Percentiles rank a stretch among this genome's conserved stretches.
Conservation (phyloP, 2,113 vertebrate species). For the Guaruba guarouba region DNA sequence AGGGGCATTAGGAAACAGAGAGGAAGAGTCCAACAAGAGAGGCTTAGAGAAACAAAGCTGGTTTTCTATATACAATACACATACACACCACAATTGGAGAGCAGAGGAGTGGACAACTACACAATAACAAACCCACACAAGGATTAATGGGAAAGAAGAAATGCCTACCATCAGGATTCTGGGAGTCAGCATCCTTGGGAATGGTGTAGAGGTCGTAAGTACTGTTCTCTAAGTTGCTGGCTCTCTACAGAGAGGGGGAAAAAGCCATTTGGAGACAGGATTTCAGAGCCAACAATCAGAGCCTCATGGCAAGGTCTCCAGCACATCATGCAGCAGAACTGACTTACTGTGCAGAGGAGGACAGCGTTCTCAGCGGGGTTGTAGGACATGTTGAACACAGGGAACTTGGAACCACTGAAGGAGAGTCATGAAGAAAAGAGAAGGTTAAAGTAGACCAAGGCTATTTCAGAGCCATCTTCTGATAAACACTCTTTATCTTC, state of each 20-base stretch:
- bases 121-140: neutral
- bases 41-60: neutral
- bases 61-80: neutral
- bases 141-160: neutral
- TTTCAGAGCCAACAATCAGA: neutral
- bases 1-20: neutral
- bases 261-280: neutral
- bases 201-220: slow-evolving; percentile 96
- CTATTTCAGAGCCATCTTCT: neutral
- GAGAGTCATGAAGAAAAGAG: neutral
- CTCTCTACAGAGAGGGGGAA: slow-evolving; percentile 76
- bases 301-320: neutral
- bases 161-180: slow-evolving; percentile 91
- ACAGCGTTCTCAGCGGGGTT: slow-evolving; percentile 96
- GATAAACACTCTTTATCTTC: fast-evolving
- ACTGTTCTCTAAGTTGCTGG: slow-evolving; percentile 96
- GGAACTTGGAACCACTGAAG: slow-evolving; percentile 92
- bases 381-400: slow-evolving; percentile 97
- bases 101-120: neutral
- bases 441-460: neutral
- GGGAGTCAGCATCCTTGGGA: slow-evolving; percentile 94
- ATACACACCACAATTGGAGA: neutral
- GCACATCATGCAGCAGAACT: neutral
- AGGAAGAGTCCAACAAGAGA: slow-evolving; percentile 9
- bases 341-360: slow-evolving; percentile 90